Evolutionary conservation across 1,140 invertebrate species (phyloP), one percentile per base, ranked within the genome.

Genomic region (Achroia grisella): DNA sequence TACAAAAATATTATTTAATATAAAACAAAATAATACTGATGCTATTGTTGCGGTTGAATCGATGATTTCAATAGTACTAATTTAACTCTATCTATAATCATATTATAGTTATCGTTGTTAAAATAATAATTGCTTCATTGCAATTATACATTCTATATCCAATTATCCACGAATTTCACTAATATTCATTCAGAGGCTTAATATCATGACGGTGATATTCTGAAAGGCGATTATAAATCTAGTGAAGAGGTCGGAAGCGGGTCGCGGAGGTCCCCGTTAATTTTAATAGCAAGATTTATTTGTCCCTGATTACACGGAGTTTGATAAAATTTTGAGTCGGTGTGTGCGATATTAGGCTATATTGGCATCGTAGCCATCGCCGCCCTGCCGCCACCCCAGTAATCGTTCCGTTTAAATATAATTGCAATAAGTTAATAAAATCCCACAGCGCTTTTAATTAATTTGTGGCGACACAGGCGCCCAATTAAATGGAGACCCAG

Each of bases 391-490:
- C 37, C 39, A 29, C 55, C 56, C 52, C 52, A 40, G 56, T 77
- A 77, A 75, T 73, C 62, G 62, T 48, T 49, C 48, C 65, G 64
- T 72, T 73, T 71, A 75, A 80, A 80, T 76, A 71, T 83, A 80
- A 80, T 80, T 70, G 73, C 66, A 74, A 80, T 80, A 83, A 80
- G 64, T 77, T 80, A 75, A 77, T 79, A 78, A 73, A 80, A 79
- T 71, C 60, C 62, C 62, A 46, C 47, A 62, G 57, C 71, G 57
- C 56, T 68, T 63, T 71, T 75, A 79, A 79, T 80, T 78, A 80
- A 83, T 83, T 77, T 73, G 66, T 61, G 63, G 64, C 61, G 62
- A 73, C 61, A 63, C 62, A 55, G 56, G 49, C 62, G 57, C 49
- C 62, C 62, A 71, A 78, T 73, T 71, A 75, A 71, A 79, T 58